Conservation (phyloP, 2,888 invertebrate species). For the Sphaeridia pumilis region DNA sequence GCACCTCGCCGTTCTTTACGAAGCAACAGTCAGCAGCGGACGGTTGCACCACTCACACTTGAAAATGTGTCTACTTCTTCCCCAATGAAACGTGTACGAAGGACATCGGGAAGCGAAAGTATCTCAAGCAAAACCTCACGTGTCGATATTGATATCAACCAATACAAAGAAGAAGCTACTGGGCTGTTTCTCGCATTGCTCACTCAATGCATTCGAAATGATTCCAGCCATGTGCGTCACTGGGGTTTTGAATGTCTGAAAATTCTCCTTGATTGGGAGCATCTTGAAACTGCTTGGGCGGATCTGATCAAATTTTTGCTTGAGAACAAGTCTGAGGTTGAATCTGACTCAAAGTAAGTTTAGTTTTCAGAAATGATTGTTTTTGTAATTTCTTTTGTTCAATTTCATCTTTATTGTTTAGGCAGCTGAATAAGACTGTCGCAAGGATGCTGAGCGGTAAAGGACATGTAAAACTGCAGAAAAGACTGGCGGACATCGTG, state of each 20-base stretch:
- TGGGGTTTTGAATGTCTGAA: constrained; percentile 21
- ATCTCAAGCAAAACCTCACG: background rate
- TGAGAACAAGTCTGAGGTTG: constrained; percentile 23
- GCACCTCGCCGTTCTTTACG: background rate
- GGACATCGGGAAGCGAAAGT: background rate
- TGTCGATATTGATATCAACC: background rate
- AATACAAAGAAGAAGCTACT: constrained; percentile 7
- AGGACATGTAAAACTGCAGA: background rate
- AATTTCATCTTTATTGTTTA: background rate
- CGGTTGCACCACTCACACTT: background rate
- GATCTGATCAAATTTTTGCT: constrained; percentile 20
- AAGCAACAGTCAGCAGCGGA: background rate
- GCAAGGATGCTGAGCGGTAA: constrained; percentile 2
- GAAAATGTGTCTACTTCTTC: background rate
- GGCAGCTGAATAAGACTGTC: constrained; percentile 5
- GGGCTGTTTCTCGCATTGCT: constrained; percentile 20
- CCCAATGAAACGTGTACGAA: background rate
- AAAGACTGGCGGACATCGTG: constrained; percentile 6
- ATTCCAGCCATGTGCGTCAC: constrained; percentile 18
- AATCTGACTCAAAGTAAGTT: constrained; percentile 26
- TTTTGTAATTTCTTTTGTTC: background rate
- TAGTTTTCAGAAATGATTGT: background rate
- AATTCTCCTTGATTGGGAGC: constrained; percentile 14
- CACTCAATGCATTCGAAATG: constrained; percentile 24
- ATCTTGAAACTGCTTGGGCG: constrained; percentile 18